Evolutionary conservation across 2,888 invertebrate genomes (phyloP), one percentile per base, ranked within the genome.

Genomic region (Drosophila kuntzei): DNA sequence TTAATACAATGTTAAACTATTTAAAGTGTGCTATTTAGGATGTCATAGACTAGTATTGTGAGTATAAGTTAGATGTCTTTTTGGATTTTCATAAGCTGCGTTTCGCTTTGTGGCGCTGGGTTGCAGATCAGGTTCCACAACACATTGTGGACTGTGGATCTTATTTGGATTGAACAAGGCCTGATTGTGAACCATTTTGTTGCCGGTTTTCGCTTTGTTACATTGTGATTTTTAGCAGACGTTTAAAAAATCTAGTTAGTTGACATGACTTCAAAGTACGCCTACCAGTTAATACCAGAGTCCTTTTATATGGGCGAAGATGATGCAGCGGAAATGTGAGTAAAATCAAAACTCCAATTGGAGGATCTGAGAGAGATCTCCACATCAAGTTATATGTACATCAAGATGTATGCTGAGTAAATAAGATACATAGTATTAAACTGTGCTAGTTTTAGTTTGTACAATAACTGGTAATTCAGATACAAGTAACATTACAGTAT

Each of bases 201-300:
- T 53, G 36, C 11, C 51, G 37, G 16, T 6, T 54, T 53, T 57
- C 11, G 16, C 16, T 6, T 6, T 32, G 29, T 18, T 25, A 12
- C 27, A 54, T 59, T 64, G 34, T 32, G 41, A 2, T 12, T 32
- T 11, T 54, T 32, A 16, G 29, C 29, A 37, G 20, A 20, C 37
- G 37, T 12, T 29, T 39, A 14, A 11, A 14, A n/a, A 50, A 22
- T 46, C 36, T 2, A 34, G 51, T 61, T 11, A 36, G 4, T 4
- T 7, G 49, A 18, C 3, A 80, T 90, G 90, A 66, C 73, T 51
- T 89, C 86, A 1, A 90, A 90, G 69, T 89, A 82, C 66, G 61
- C 78, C 3, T 87, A 90, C 65, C 90, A 89, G 60, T 50, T 78
- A 27, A 78, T 86, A 59, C 72, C 79, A 4, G 80, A 82, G 51